These are phyloP conservation scores for Sarcoramphus papa DNA, from an alignment of 2,797 vertebrate species.

Conservation along the genomic window DNA sequence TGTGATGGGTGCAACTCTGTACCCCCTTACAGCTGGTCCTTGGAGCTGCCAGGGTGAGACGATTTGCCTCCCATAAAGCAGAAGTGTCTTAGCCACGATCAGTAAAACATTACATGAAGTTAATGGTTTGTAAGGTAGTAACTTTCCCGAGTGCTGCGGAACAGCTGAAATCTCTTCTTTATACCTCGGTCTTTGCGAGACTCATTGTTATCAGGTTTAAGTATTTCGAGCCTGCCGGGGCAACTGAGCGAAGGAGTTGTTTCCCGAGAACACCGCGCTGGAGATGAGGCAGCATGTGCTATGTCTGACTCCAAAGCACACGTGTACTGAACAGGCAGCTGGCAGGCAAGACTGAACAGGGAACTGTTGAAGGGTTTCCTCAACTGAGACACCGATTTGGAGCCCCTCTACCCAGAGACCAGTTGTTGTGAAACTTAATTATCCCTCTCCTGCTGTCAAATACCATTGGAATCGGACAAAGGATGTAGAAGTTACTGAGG, in stretches of 20 bases:
- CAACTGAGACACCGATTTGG: accelerated
- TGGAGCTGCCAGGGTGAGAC: not conserved
- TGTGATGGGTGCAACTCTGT: not conserved
- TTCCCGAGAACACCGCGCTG: accelerated
- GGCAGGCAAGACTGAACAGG: not conserved
- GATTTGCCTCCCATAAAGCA: not conserved
- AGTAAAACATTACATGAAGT: not conserved
- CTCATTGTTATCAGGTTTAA: not conserved
- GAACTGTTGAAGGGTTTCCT: not conserved
- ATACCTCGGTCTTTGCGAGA: not conserved
- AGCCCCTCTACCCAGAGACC: not conserved
- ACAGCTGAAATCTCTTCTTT: not conserved
- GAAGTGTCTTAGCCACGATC: not conserved
- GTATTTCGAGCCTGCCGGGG: not conserved
- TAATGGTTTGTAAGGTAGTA: not conserved
- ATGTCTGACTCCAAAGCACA: not conserved
- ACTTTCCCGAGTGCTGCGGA: not conserved
- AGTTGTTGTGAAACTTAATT: not conserved
- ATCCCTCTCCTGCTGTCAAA: not conserved
- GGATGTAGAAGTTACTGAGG: not conserved
- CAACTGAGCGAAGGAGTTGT: not conserved
- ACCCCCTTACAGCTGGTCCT: not conserved
- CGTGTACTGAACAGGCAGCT: not conserved
- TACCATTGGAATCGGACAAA: not conserved
- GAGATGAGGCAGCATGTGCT: not conserved